Evolutionary conservation across 2,113 vertebrate genomes (phyloP).

Genomic region (Muntiacus reevesi): DNA sequence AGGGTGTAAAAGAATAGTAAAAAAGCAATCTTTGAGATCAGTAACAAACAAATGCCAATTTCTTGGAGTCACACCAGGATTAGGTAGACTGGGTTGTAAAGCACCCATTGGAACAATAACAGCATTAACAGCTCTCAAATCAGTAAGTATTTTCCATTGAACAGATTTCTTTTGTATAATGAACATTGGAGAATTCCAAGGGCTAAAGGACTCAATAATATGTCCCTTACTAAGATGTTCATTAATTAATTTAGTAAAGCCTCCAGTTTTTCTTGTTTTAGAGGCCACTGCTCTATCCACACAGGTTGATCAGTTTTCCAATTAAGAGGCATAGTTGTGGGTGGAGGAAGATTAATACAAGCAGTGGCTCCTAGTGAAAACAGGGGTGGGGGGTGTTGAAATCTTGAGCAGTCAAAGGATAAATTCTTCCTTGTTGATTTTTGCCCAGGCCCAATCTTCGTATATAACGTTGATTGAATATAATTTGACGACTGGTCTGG

Average conservation of each 20-base stretch:
- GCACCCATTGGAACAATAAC: background rate
- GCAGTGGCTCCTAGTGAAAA: background rate
- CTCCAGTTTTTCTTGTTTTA: background rate
- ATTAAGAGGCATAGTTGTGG: background rate
- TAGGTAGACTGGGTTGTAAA: background rate
- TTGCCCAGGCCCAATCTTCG: background rate
- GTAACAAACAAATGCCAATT: background rate
- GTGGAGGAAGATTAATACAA: background rate
- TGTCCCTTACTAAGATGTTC: background rate
- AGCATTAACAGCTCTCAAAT: background rate
- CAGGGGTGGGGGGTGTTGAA: accelerated
- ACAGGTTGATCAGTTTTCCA: background rate
- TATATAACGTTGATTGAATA: background rate
- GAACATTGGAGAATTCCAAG: background rate
- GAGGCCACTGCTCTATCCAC: background rate
- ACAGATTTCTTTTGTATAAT: background rate
- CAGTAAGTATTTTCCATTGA: background rate
- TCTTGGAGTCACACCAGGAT: background rate
- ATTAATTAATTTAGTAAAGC: background rate
- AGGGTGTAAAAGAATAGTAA: background rate
- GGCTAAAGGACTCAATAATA: background rate
- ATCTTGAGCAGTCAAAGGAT: background rate
- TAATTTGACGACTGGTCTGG: background rate
- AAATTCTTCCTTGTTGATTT: background rate
- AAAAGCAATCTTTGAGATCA: background rate